Percentiles rank a stretch among this genome's conserved stretches.
These are phyloP conservation scores for Melanargia galathea DNA, from an alignment of 2,888 invertebrate species.

Conservation along the genomic window DNA sequence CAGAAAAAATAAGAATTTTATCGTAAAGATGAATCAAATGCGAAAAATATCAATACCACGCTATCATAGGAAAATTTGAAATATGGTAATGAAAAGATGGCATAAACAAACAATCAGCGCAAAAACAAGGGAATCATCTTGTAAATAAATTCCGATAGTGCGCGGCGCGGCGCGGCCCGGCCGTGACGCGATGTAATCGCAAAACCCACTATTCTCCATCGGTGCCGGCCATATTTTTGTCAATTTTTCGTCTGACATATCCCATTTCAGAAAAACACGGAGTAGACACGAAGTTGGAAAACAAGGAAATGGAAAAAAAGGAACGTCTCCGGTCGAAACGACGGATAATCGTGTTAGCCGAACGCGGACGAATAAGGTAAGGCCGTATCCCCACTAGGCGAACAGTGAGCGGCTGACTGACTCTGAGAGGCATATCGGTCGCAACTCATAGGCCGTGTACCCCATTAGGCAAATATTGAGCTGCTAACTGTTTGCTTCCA, in stretches of 20 bases:
- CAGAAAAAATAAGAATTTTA: background rate
- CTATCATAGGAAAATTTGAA: constrained; percentile 5
- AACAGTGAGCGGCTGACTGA: too few relatives aligned
- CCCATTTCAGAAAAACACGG: constrained; percentile 80
- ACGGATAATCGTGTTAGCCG: constrained; percentile 81
- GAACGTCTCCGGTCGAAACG: constrained; percentile 76
- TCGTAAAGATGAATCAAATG: background rate
- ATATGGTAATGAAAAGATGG: constrained; percentile 42
- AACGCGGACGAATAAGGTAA: constrained; percentile 56
- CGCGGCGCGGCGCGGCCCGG: constrained; percentile 59
- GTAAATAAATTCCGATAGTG: constrained; percentile 63
- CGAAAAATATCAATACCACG: background rate
- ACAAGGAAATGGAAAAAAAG: constrained; percentile 78
- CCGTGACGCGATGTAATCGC: constrained; percentile 78
- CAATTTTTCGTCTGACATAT: constrained; percentile 81
- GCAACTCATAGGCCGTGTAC: too few relatives aligned
- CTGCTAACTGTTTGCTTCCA: too few relatives aligned
- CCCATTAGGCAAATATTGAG: too few relatives aligned
- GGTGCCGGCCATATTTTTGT: constrained; percentile 77
- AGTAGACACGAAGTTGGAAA: constrained; percentile 79
- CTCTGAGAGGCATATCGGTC: too few relatives aligned
- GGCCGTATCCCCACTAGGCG: too few relatives aligned
- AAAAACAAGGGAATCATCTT: constrained; percentile 69
- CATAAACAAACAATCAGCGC: constrained; percentile 44
- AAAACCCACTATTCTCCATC: constrained; percentile 77